Conservation (phyloP, 2,888 invertebrate species). For the Orgyia antiqua region DNA sequence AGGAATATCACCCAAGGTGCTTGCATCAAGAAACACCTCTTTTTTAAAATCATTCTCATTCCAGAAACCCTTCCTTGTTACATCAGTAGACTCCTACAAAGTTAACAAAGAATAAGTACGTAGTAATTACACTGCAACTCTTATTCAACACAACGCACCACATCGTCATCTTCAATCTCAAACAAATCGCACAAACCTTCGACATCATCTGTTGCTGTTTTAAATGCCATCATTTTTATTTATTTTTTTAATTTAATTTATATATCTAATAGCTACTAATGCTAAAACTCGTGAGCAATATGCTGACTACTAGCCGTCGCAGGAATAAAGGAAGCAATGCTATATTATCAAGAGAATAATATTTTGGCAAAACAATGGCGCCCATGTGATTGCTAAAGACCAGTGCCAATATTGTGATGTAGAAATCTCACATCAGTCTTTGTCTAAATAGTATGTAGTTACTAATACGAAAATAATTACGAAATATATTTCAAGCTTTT, state of each 20-base stretch:
- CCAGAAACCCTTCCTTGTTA: slow-evolving; percentile 50
- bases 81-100: slow-evolving; percentile 55
- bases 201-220: slow-evolving; percentile 11
- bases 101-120: too few species aligned
- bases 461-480: too few species aligned
- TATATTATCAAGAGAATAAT: slow-evolving; percentile 25
- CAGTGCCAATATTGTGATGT: slow-evolving; percentile 29
- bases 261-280: slow-evolving; percentile 1
- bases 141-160: slow-evolving; percentile 1
- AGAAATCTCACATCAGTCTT: slow-evolving; percentile 24
- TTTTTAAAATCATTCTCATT: slow-evolving; percentile 40
- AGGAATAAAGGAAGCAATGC: slow-evolving; percentile 38
- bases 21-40: slow-evolving; percentile 75
- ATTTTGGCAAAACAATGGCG: slow-evolving; percentile 37
- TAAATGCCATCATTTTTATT: slow-evolving; percentile 23
- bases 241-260: not conserved
- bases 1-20: slow-evolving; percentile 81
- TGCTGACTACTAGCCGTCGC: slow-evolving; percentile 28
- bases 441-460: not conserved
- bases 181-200: slow-evolving; percentile 13
- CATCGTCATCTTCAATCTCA: slow-evolving; percentile 17
- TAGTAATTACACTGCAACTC: slow-evolving; percentile 3
- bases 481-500: too few species aligned
- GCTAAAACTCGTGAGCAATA: slow-evolving; percentile 10
- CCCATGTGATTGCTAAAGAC: slow-evolving; percentile 26